These are phyloP conservation scores for Hypsopygia costalis DNA, from an alignment of 2,888 invertebrate species.

Conservation along the genomic window DNA sequence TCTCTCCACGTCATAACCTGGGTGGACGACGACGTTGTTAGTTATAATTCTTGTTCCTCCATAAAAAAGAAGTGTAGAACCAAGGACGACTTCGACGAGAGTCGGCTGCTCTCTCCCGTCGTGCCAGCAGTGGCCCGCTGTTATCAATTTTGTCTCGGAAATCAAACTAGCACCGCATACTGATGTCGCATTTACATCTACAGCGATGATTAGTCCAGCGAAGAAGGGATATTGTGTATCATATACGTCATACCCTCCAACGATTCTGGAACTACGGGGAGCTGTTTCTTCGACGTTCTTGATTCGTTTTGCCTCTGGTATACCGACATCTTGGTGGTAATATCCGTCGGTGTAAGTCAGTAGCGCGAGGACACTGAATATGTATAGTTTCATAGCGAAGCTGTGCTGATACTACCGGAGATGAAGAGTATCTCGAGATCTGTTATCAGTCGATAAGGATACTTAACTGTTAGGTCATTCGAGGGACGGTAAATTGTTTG, in stretches of 20 bases:
- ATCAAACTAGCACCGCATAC: constrained; percentile 33
- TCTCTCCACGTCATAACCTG: constrained; percentile 17
- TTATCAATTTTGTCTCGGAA: constrained; percentile 22
- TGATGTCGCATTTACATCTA: constrained; percentile 16
- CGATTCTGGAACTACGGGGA: not conserved
- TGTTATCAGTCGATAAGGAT: not conserved
- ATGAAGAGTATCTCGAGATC: not conserved
- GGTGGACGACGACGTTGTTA: constrained; percentile 18
- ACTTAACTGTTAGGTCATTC: not conserved
- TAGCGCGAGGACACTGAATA: constrained; percentile 4
- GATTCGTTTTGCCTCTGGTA: constrained; percentile 13
- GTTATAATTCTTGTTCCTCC: constrained; percentile 24
- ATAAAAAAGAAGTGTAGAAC: constrained; percentile 19
- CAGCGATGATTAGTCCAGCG: constrained; percentile 20
- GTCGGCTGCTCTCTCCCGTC: constrained; percentile 12
- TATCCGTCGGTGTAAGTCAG: not conserved
- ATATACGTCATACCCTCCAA: constrained; percentile 8
- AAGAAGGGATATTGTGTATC: constrained; percentile 14
- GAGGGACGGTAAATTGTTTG: too few species aligned
- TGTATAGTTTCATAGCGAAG: constrained; percentile 10
- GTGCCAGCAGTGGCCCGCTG: constrained; percentile 19
- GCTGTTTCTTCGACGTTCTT: constrained; percentile 6
- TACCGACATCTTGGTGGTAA: constrained; percentile 14
- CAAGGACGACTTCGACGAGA: constrained; percentile 15
- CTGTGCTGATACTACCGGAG: not conserved